Evolutionary conservation across 2,113 vertebrate species (phyloP), one percentile per base, ranked within the genome.

Genomic region (Tursiops truncatus): DNA sequence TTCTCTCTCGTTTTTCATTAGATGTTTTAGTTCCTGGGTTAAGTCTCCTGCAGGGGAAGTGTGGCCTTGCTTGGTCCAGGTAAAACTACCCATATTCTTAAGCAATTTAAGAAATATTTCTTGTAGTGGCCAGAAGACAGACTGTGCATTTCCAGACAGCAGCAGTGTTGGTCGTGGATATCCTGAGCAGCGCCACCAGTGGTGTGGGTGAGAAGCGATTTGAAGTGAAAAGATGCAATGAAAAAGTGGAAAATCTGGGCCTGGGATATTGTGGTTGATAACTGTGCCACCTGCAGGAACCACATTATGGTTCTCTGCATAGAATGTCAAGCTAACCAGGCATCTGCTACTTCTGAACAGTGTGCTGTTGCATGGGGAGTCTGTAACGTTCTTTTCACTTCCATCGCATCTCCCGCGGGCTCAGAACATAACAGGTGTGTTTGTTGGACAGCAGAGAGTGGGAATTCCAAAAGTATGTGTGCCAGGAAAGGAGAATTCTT

Each of bases 401-500:
- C 33, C 33, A 53, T 13, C 26, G 33, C 33, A 25, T 58, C 77
- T 80, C 53, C n/a, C n/a, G 8, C 4, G 1, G 33, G 77, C 33
- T 80, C 21, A 80, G 18, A 80, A 8, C 77, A 58, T 20, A 36
- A 13, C 50, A 36, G 50, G 77, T 14, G 0, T 80, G 12, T 26
- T 53, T n/a, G 23, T 8, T 58, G 77, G 77, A 58, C 77, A 80
- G 33, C 77, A 36, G n/a, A 58, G 77, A 80, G 50, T 80, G 77
- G 53, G 53, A 80, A 80, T 80, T 58, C 77, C 77, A 80, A 80
- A 80, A 23, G 98, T 99, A 99, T 53, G 98, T 98, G 81, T 98
- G 99, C 96, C 98, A 98, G 97, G 67, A 95, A 82, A 93, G 96
- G 65, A 90, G 95, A 96, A 94, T 98, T 97, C 97, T 88, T 96